phyloP scores from a whole-genome alignment of 2,888 invertebrate genomes.

The Heliconius ismenius region DNA sequence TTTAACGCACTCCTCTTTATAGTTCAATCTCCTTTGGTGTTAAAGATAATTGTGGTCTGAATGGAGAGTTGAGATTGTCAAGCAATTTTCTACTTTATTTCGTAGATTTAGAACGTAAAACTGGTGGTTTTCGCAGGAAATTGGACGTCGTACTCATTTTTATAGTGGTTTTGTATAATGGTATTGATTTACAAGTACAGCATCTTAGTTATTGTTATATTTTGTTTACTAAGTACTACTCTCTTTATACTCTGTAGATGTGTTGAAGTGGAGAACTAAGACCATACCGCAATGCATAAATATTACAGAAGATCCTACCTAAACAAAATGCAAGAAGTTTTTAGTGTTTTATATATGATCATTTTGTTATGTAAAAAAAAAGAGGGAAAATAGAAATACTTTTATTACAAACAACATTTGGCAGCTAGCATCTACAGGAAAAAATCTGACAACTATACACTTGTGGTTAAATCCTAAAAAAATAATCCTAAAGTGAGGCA shows the following conservation, averaged over 20 bases:
- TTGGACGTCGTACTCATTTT: slow-evolving; percentile 69
- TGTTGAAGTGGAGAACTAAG: neutral
- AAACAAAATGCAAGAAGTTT: no score
- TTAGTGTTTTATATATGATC: no score
- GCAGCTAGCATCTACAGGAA: no score
- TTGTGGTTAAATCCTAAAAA: no score
- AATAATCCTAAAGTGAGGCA: no score
- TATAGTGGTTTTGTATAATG: slow-evolving; percentile 79
- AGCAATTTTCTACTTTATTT: slow-evolving; percentile 44
- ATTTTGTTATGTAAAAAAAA: no score
- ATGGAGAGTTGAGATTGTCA: slow-evolving; percentile 21
- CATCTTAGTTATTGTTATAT: slow-evolving; percentile 65
- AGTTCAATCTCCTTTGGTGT: slow-evolving; percentile 53
- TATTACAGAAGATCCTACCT: no score
- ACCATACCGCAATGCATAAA: no score
- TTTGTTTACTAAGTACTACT: slow-evolving; percentile 46
- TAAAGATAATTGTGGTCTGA: slow-evolving; percentile 48
- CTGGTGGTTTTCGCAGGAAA: slow-evolving; percentile 58
- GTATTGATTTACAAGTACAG: slow-evolving; percentile 76
- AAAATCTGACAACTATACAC: no score
- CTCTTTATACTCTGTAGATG: slow-evolving; percentile 19
- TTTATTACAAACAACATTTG: no score
- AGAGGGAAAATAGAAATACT: no score
- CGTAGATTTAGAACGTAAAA: slow-evolving; percentile 39
- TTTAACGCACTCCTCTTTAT: slow-evolving; percentile 48